A percentile compares a stretch with the other conserved stretches of the same genome.
Conservation (phyloP, 2,888 invertebrate species). For the Apeira syringaria region DNA sequence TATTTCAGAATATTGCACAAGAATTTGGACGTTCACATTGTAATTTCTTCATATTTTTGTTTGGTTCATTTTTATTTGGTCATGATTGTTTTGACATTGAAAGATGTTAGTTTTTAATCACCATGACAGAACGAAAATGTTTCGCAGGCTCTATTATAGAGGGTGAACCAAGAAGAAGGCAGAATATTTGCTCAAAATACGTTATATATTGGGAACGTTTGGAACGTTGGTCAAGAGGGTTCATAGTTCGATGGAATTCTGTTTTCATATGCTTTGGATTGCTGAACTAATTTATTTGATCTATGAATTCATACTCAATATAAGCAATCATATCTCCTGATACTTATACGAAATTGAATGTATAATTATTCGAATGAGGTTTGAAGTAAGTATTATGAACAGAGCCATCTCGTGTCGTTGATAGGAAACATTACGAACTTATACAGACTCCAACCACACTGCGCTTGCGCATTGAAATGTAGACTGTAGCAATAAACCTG, state of each 20-base stretch:
- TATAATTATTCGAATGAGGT: too few relatives aligned
- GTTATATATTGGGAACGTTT: too few relatives aligned
- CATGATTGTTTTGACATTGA: not conserved
- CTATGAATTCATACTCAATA: too few relatives aligned
- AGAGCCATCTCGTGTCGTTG: conserved; percentile 6
- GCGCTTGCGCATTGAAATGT: not conserved
- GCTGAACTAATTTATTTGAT: too few relatives aligned
- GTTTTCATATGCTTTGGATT: too few relatives aligned
- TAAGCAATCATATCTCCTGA: too few relatives aligned
- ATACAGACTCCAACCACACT: not conserved
- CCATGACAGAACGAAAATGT: not conserved
- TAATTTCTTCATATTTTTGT: not conserved
- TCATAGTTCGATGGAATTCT: too few relatives aligned
- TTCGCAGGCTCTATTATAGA: not conserved
- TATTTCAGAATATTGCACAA: conserved; percentile 4
- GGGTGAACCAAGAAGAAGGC: too few relatives aligned
- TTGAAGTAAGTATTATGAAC: not conserved
- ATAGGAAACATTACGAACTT: not conserved
- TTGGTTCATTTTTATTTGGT: not conserved
- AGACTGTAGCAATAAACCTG: too few relatives aligned
- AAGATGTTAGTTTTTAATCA: not conserved
- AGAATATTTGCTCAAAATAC: too few relatives aligned
- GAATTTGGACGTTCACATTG: conserved; percentile 11
- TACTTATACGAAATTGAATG: too few relatives aligned
- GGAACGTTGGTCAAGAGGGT: too few relatives aligned